Conservation (phyloP, 2,888 invertebrate genomes). For the Disparrhopalites patrizii region DNA sequence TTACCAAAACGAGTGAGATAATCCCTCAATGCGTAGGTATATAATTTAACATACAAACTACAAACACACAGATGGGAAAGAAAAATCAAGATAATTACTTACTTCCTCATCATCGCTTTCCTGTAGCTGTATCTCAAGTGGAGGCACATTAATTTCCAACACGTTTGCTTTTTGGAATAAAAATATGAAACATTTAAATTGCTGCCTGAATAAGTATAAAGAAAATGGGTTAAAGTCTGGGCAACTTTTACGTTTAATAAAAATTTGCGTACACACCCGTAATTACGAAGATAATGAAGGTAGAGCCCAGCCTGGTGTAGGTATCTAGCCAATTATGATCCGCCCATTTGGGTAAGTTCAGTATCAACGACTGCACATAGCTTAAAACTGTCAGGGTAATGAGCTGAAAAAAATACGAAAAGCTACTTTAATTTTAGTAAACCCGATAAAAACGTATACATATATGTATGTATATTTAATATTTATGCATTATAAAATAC, state of each 20-base stretch:
- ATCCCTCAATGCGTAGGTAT: too few relatives aligned
- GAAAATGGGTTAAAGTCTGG: too few relatives aligned
- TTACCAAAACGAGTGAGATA: too few relatives aligned
- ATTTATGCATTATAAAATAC: background rate
- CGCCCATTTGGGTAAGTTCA: constrained; percentile 17
- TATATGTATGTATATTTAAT: too few relatives aligned
- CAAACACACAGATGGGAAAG: background rate
- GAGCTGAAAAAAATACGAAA: constrained; percentile 1
- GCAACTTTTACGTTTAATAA: background rate
- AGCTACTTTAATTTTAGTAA: too few relatives aligned
- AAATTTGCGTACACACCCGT: background rate
- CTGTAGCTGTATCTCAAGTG: too few relatives aligned
- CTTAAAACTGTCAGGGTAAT: background rate
- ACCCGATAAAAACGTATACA: too few relatives aligned
- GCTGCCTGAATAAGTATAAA: too few relatives aligned
- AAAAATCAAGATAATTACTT: background rate
- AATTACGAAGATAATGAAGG: constrained; percentile 7
- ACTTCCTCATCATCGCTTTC: background rate
- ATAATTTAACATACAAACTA: too few relatives aligned
- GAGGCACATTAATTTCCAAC: constrained; percentile 9
- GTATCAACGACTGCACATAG: background rate
- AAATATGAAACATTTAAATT: too few relatives aligned
- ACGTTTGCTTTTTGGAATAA: too few relatives aligned
- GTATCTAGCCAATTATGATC: constrained; percentile 8
- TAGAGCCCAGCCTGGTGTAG: background rate